Percentiles rank a stretch among this genome's conserved stretches.
Conservation (phyloP, 1,140 invertebrate genomes). For the Dufourea novaeangliae region DNA sequence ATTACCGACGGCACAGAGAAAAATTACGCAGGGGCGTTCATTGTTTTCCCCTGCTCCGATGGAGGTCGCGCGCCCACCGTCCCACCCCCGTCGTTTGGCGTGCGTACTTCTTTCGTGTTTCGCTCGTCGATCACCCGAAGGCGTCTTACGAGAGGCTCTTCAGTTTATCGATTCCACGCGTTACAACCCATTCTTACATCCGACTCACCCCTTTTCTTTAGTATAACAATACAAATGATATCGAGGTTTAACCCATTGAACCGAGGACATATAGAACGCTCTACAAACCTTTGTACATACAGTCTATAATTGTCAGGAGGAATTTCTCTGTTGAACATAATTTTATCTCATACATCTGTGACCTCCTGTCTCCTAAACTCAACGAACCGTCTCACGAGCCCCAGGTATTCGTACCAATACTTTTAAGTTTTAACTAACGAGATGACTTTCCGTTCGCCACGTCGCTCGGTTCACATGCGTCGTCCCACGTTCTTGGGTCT, state of each 20-base stretch:
- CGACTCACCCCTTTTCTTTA: background rate
- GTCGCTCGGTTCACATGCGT: no score
- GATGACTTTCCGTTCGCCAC: no score
- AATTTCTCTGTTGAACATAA: no score
- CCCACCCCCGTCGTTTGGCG: background rate
- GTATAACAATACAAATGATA: background rate
- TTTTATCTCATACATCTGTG: no score
- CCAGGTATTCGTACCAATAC: no score
- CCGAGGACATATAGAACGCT: no score
- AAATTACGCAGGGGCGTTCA: conserved; percentile 15
- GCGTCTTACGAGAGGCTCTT: background rate
- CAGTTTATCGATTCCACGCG: background rate
- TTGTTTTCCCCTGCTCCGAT: conserved; percentile 9
- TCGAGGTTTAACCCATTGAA: no score
- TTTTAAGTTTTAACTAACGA: no score
- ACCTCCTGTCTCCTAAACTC: no score
- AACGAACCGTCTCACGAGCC: no score
- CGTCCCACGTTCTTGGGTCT: no score
- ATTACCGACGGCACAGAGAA: conserved; percentile 42
- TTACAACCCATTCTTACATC: background rate
- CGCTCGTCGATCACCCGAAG: background rate
- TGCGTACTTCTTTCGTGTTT: background rate
- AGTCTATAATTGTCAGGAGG: no score
- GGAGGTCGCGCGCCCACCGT: background rate
- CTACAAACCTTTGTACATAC: background rate